Evolutionary conservation across 2,797 vertebrate species (phyloP).

Genomic region (Lutjanus campechanus): DNA sequence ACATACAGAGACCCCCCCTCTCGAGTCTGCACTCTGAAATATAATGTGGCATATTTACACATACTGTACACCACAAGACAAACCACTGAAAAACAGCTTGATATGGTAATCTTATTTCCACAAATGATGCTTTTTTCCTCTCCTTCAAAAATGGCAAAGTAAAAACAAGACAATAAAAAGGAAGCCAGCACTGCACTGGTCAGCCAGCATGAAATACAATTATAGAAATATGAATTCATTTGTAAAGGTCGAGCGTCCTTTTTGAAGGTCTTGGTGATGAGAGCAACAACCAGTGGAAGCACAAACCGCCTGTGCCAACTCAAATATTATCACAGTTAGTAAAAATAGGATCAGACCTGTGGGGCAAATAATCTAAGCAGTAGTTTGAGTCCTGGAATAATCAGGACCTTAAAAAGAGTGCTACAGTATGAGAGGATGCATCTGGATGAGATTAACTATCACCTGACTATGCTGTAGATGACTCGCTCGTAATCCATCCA

Average conservation of each 20-base stretch:
- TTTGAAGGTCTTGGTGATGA: slow-evolving; percentile 69
- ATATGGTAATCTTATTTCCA: slow-evolving; percentile 61
- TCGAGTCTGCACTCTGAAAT: slow-evolving; percentile 50
- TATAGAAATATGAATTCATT: slow-evolving; percentile 79
- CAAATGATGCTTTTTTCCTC: slow-evolving; percentile 44
- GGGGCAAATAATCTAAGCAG: slow-evolving; percentile 58
- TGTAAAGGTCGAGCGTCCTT: slow-evolving; percentile 74
- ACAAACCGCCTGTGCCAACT: slow-evolving; percentile 69
- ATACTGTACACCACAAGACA: slow-evolving; percentile 51
- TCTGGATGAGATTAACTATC: slow-evolving; percentile 54
- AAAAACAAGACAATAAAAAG: slow-evolving; percentile 68
- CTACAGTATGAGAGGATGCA: slow-evolving; percentile 20
- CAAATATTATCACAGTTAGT: slow-evolving; percentile 77
- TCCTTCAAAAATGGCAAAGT: slow-evolving; percentile 48
- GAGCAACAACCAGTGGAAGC: slow-evolving; percentile 62
- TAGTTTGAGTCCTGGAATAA: slow-evolving; percentile 60
- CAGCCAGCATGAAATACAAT: slow-evolving; percentile 73
- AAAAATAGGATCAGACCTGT: slow-evolving; percentile 63
- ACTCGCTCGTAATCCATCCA: slow-evolving; percentile 48
- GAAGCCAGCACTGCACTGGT: slow-evolving; percentile 52
- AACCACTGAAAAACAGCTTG: slow-evolving; percentile 68
- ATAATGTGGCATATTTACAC: slow-evolving; percentile 62
- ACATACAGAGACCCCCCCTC: slow-evolving; percentile 43
- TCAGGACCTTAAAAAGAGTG: slow-evolving; percentile 37
- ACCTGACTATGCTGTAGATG: slow-evolving; percentile 40